Evolutionary conservation across 2,113 vertebrate genomes (phyloP).

Genomic region (Lophura nycthemera): DNA sequence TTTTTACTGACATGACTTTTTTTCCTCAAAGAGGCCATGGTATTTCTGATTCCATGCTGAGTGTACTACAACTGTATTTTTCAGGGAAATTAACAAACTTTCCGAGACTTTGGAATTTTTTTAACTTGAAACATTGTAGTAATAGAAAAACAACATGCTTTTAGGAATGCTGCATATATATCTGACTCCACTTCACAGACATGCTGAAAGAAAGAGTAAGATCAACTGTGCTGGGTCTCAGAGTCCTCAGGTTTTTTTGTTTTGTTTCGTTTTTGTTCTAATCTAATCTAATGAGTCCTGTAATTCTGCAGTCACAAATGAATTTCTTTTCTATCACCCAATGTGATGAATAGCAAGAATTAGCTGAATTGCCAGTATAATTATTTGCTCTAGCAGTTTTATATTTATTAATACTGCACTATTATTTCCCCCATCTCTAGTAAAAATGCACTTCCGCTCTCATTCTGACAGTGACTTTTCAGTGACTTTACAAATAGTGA

Average conservation of each 20-base stretch:
- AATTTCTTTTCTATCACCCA: not conserved
- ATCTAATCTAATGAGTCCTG: not conserved
- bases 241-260: not conserved
- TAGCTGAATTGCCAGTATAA: not conserved
- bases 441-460: not conserved
- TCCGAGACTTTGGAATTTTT: not conserved
- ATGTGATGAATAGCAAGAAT: not conserved
- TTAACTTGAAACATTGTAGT: not conserved
- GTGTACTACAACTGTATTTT: not conserved
- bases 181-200: not conserved
- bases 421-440: not conserved
- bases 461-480: not conserved
- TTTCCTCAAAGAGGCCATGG: not conserved
- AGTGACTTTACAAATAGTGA: not conserved
- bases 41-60: not conserved
- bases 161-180: not conserved
- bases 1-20: not conserved
- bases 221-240: not conserved
- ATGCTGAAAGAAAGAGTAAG: not conserved
- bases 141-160: not conserved
- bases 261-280: not conserved
- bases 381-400: not conserved
- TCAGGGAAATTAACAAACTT: not conserved
- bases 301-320: not conserved
- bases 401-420: not conserved